Percentiles rank a stretch among this genome's conserved stretches.
Evolutionary conservation across 2,113 vertebrate species (phyloP).

Genomic region (Acrocephalus kingi): DNA sequence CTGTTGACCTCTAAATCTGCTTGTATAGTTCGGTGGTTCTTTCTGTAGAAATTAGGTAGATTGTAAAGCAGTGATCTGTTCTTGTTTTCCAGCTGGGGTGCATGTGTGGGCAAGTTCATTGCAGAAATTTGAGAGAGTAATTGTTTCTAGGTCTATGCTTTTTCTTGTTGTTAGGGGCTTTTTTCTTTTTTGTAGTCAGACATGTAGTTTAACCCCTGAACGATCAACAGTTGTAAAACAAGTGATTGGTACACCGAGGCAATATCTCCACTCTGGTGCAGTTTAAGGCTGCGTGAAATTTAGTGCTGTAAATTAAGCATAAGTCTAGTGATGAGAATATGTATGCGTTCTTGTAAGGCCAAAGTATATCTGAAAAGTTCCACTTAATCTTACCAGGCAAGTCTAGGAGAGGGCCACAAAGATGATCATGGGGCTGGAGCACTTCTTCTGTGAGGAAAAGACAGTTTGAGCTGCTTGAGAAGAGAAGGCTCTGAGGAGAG

Average conservation of each 20-base stretch:
- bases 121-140: not conserved
- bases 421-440: not conserved
- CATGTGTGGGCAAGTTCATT: not conserved
- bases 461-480: not conserved
- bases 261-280: not conserved
- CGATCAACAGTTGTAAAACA: not conserved
- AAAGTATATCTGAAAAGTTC: not conserved
- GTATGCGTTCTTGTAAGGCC: not conserved
- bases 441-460: not conserved
- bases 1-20: not conserved
- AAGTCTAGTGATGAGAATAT: not conserved
- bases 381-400: not conserved
- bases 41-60: not conserved
- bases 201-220: not conserved
- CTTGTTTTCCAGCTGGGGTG: not conserved
- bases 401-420: not conserved
- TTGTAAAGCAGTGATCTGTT: not conserved
- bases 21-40: not conserved
- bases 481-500: not conserved
- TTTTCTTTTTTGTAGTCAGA: not conserved
- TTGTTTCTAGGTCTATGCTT: not conserved
- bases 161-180: not conserved
- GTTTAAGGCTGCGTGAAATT: not conserved
- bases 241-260: accelerated
- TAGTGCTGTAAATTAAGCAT: not conserved